Evolutionary conservation across 2,888 invertebrate species (phyloP).

Genomic region (Axea sp.): DNA sequence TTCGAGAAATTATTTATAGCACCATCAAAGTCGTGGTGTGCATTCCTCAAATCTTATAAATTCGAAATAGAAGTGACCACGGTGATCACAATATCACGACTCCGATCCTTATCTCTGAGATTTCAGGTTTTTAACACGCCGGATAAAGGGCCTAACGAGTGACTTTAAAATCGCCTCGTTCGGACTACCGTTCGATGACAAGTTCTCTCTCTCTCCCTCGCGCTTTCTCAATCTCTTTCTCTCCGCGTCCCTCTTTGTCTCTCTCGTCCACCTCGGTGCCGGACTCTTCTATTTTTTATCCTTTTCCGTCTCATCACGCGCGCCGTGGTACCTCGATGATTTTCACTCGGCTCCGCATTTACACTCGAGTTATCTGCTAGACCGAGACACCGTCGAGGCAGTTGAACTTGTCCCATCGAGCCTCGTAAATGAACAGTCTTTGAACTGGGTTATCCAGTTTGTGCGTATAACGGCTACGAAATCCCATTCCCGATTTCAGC

Average conservation of each 20-base stretch:
- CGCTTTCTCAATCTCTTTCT: neutral
- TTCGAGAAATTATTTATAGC: constrained; percentile 36
- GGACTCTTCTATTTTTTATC: neutral
- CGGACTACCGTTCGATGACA: constrained; percentile 68
- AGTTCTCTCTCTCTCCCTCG: constrained; percentile 66
- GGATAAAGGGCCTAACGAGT: constrained; percentile 12
- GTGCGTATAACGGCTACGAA: constrained; percentile 31
- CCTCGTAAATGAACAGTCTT: constrained; percentile 46
- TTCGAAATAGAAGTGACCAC: constrained; percentile 11
- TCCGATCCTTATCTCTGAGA: constrained; percentile 10
- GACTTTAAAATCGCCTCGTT: constrained; percentile 33
- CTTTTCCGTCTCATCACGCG: constrained; percentile 7
- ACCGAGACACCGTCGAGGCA: constrained; percentile 12
- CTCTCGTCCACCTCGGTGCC: no score
- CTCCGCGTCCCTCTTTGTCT: no score
- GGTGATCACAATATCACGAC: constrained; percentile 12
- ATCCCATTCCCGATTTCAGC: constrained; percentile 17
- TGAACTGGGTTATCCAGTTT: constrained; percentile 59
- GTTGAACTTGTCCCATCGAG: constrained; percentile 40
- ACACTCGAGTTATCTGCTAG: constrained; percentile 40
- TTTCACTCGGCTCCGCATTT: no score
- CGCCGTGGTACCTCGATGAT: constrained; percentile 38
- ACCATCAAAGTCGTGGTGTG: constrained; percentile 30
- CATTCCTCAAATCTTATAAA: constrained; percentile 35
- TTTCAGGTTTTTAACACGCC: constrained; percentile 13